Percentiles rank a stretch among this genome's conserved stretches.
phyloP scores from a whole-genome alignment of 2,888 invertebrate genomes.

The Smittia sp. region DNA sequence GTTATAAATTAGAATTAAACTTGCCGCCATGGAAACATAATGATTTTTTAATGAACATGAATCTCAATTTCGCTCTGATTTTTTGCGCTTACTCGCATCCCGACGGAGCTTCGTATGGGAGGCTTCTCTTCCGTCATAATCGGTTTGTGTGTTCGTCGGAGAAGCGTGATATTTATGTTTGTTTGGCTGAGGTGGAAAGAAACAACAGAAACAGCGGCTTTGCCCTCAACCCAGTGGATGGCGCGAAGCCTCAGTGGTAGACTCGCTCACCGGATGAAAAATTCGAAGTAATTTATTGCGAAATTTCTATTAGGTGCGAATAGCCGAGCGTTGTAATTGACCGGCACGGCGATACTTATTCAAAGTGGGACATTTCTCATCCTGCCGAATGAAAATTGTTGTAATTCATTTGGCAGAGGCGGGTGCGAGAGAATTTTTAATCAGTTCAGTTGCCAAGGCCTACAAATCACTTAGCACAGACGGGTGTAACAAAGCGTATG shows the following conservation, averaged over 20 bases:
- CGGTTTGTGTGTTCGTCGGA: constrained; percentile 27
- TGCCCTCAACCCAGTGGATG: too few species aligned
- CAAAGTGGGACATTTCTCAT: not conserved
- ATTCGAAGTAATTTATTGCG: not conserved
- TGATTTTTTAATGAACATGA: constrained; percentile 41
- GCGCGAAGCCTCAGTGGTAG: too few species aligned
- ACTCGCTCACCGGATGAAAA: not conserved
- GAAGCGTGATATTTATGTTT: not conserved
- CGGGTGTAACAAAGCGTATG: not conserved
- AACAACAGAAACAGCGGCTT: too few species aligned
- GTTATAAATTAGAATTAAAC: constrained; percentile 41
- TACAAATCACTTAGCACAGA: not conserved
- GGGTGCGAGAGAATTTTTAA: not conserved
- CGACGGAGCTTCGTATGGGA: not conserved
- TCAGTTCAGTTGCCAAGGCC: not conserved
- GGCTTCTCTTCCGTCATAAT: constrained; percentile 22
- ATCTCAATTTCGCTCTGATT: constrained; percentile 24
- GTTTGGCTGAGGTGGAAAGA: not conserved
- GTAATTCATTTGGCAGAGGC: not conserved
- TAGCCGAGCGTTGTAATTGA: not conserved
- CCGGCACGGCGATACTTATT: not conserved
- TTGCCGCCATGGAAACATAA: constrained; percentile 35
- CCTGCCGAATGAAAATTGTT: not conserved
- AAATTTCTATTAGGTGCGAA: not conserved
- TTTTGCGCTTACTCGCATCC: not conserved